A percentile compares a stretch with the other conserved stretches of the same genome.
Evolutionary conservation across 2,888 invertebrate genomes (phyloP).

Genomic region (Andricus quercusramuli): DNA sequence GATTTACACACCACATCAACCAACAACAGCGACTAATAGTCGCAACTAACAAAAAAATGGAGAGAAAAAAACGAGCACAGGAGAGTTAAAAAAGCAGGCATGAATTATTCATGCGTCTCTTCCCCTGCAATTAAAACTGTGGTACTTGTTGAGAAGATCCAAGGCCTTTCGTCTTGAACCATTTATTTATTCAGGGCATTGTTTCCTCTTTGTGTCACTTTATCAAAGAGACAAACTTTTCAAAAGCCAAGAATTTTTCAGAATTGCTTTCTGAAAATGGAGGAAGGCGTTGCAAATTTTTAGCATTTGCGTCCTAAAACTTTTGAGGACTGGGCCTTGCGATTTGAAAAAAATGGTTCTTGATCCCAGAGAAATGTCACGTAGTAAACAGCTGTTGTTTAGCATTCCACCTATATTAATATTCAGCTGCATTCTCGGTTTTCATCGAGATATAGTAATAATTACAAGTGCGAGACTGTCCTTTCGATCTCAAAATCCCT

Average conservation of each 20-base stretch:
- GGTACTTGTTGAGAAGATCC: not conserved
- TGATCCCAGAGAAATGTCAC: constrained; percentile 1
- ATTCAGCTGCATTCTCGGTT: constrained; percentile 4
- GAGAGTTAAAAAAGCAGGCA: constrained; percentile 15
- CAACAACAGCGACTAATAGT: constrained; percentile 16
- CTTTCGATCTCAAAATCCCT: constrained; percentile 38
- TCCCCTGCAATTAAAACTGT: constrained; percentile 12
- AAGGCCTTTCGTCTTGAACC: constrained; percentile 18
- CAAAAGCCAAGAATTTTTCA: not conserved
- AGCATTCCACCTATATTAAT: constrained; percentile 19
- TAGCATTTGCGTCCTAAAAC: not conserved
- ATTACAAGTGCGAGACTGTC: constrained; percentile 32
- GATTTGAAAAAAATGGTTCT: constrained; percentile 2
- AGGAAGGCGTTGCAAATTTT: not conserved
- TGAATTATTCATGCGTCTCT: constrained; percentile 11
- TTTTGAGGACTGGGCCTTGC: not conserved
- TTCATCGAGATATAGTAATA: constrained; percentile 22
- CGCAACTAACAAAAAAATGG: not conserved
- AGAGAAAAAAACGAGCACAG: constrained; percentile 22
- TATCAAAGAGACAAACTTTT: not conserved
- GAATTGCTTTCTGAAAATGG: not conserved
- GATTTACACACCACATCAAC: constrained; percentile 14
- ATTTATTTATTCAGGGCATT: constrained; percentile 4
- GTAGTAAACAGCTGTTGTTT: constrained; percentile 12
- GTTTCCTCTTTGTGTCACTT: not conserved